Evolutionary conservation across 2,113 vertebrate species (phyloP).

Genomic region (Hippocampus mohnikei): DNA sequence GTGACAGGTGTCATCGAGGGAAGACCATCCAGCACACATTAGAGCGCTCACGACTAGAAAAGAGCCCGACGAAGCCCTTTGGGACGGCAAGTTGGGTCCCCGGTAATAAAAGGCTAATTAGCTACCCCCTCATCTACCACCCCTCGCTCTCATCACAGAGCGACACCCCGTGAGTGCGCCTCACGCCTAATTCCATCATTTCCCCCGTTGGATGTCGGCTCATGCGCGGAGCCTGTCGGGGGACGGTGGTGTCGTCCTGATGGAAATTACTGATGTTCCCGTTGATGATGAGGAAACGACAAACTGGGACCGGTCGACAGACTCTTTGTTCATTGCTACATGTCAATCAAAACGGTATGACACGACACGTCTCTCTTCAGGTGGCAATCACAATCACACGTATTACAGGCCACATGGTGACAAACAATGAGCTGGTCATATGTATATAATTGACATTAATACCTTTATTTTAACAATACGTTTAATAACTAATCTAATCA

Average conservation of each 20-base stretch:
- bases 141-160: constrained; percentile 48
- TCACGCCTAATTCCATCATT: constrained; percentile 60
- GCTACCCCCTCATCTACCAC: constrained; percentile 26
- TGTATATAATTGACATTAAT: no score
- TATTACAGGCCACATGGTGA: background rate
- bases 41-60: constrained; percentile 44
- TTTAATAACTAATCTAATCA: no score
- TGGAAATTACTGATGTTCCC: constrained; percentile 65
- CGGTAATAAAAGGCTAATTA: constrained; percentile 69
- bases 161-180: constrained; percentile 49
- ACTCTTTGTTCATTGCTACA: constrained; percentile 39
- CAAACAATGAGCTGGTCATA: no score
- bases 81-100: constrained; percentile 44
- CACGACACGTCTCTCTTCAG: background rate
- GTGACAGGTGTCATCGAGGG: constrained; percentile 23
- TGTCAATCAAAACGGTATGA: constrained; percentile 50
- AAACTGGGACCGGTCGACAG: constrained; percentile 42
- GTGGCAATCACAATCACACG: background rate
- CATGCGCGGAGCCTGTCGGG: constrained; percentile 56
- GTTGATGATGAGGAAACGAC: constrained; percentile 64
- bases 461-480: no score
- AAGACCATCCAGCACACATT: constrained; percentile 41
- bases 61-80: constrained; percentile 51
- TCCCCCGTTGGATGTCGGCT: constrained; percentile 56
- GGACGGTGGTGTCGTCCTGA: constrained; percentile 51